Percentiles rank a stretch among this genome's conserved stretches.
phyloP scores from a whole-genome alignment of 2,888 invertebrate species.

The Hipparchia semele region DNA sequence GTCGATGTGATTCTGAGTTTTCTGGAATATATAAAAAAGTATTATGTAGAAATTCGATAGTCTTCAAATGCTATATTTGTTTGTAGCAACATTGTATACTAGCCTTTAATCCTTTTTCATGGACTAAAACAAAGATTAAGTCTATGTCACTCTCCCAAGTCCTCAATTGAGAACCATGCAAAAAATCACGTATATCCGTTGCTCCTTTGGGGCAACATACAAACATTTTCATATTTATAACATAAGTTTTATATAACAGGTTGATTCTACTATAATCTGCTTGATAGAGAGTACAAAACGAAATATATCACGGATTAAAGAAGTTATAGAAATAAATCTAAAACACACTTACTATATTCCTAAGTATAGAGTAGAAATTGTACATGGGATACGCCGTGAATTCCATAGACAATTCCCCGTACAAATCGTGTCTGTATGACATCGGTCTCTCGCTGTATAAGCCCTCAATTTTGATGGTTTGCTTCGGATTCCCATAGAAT shows the following conservation, averaged over 20 bases:
- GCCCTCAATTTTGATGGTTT: slow-evolving; percentile 79
- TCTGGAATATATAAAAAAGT: slow-evolving; percentile 65
- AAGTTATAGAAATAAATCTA: slow-evolving; percentile 18
- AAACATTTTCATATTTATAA: too few relatives aligned
- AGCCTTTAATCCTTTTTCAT: too few relatives aligned
- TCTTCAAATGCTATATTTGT: not conserved
- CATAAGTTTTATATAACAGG: too few relatives aligned
- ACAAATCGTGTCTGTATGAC: slow-evolving; percentile 82
- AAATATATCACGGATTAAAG: too few relatives aligned
- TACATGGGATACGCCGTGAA: slow-evolving; percentile 90
- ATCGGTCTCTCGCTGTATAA: slow-evolving; percentile 80
- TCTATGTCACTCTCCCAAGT: too few relatives aligned
- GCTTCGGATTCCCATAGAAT: slow-evolving; percentile 82
- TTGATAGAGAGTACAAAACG: too few relatives aligned
- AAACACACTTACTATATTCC: slow-evolving; percentile 82
- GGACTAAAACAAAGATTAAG: too few relatives aligned
- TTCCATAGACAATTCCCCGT: slow-evolving; percentile 86
- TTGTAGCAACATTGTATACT: too few relatives aligned
- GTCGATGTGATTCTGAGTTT: slow-evolving; percentile 88
- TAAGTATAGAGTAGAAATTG: slow-evolving; percentile 86
- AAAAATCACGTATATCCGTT: too few relatives aligned
- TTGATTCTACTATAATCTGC: too few relatives aligned
- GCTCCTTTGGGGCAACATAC: too few relatives aligned
- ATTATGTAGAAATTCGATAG: not conserved
- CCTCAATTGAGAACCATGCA: too few relatives aligned